Evolutionary conservation across 2,797 vertebrate species (phyloP).

Genomic region (Enteromius anoplus): DNA sequence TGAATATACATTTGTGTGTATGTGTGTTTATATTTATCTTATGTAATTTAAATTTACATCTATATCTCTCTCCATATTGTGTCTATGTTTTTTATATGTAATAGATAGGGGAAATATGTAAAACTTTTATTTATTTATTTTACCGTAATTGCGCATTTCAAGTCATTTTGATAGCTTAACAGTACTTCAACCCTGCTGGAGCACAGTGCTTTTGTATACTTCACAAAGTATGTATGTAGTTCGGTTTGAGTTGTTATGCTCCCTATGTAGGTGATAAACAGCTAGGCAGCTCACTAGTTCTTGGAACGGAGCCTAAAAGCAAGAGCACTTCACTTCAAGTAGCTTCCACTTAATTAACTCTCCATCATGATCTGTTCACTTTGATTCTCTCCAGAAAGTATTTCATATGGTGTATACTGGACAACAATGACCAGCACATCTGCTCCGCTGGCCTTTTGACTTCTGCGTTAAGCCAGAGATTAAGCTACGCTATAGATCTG

Average conservation of each 20-base stretch:
- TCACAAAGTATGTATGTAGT: not conserved
- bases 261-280: slow-evolving; percentile 8
- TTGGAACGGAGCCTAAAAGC: slow-evolving; percentile 26
- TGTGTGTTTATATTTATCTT: not conserved
- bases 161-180: not conserved
- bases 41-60: not conserved
- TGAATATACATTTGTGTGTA: not conserved
- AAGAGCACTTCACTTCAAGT: slow-evolving; percentile 22
- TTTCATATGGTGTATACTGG: slow-evolving; percentile 45
- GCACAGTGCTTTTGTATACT: not conserved
- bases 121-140: too few species aligned
- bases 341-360: slow-evolving; percentile 47
- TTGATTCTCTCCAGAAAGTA: slow-evolving; percentile 43
- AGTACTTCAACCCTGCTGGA: not conserved
- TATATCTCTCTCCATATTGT: too few species aligned
- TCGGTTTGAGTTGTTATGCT: not conserved
- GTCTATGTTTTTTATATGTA: too few species aligned
- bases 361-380: slow-evolving; percentile 26
- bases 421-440: slow-evolving; percentile 48
- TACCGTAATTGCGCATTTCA: too few species aligned
- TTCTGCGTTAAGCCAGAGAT: slow-evolving; percentile 45
- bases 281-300: slow-evolving; percentile 7
- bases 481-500: slow-evolving; percentile 43
- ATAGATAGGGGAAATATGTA: too few species aligned
- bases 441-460: slow-evolving; percentile 50